phyloP scores from a whole-genome alignment of 2,113 vertebrate species.

The Scopus umbretta region DNA sequence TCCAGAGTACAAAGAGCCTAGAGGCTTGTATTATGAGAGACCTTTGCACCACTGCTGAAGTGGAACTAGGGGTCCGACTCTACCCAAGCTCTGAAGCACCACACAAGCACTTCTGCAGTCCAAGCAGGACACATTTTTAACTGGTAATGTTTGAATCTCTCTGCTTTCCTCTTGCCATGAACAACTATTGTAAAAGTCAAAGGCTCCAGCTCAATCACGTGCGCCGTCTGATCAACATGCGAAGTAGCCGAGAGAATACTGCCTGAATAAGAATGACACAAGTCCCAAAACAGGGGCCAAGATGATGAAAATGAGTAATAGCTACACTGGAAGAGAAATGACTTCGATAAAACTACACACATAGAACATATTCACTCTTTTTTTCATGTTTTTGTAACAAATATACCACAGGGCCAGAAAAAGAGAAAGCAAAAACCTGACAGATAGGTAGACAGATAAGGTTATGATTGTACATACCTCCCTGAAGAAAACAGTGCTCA shows the following conservation, averaged over 20 bases:
- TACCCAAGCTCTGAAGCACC: neutral
- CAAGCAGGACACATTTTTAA: neutral
- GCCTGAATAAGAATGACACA: neutral
- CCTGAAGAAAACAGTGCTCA: neutral
- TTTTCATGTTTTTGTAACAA: neutral
- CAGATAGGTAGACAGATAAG: neutral
- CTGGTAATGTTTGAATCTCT: neutral
- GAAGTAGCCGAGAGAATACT: neutral
- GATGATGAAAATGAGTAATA: neutral
- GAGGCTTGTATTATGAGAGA: conserved; percentile 31
- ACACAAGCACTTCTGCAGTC: neutral
- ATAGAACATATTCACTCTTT: neutral
- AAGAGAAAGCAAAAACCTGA: neutral
- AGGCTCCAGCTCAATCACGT: neutral
- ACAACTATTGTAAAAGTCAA: neutral
- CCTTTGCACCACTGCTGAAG: conserved; percentile 41
- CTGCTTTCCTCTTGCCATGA: neutral
- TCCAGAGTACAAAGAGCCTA: conserved; percentile 41
- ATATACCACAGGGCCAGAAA: neutral
- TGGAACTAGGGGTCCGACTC: neutral
- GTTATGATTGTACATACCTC: neutral
- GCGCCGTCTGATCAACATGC: fast-evolving
- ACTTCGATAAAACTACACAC: neutral
- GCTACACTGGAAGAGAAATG: neutral
- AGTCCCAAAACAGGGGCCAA: neutral